phyloP scores from a whole-genome alignment of 1,140 invertebrate species.

The Tyrophagus putrescentiae region DNA sequence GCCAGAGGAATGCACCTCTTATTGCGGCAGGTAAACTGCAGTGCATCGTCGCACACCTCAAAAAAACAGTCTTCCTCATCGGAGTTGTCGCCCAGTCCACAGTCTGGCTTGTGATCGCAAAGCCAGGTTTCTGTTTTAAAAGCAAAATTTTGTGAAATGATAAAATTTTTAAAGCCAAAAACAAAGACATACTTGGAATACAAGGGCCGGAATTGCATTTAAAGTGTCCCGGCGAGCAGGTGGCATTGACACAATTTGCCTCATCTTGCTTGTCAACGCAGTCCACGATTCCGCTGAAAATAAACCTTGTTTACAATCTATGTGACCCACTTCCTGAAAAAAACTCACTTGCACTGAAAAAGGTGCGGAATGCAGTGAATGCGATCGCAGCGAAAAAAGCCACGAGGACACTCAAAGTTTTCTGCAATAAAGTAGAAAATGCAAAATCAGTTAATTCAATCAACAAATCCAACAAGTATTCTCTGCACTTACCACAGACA shows the following conservation, averaged over 20 bases:
- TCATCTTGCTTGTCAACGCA: slow-evolving; percentile 45
- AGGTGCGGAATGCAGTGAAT: slow-evolving; percentile 73
- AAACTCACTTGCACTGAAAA: slow-evolving; percentile 39
- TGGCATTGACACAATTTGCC: slow-evolving; percentile 42
- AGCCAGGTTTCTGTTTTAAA: slow-evolving; percentile 63
- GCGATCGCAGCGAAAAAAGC: slow-evolving; percentile 78
- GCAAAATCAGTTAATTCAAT: slow-evolving; percentile 30
- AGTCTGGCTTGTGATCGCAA: slow-evolving; percentile 69
- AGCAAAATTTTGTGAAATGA: slow-evolving; percentile 79
- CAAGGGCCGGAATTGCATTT: slow-evolving; percentile 81
- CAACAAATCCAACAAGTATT: slow-evolving; percentile 31
- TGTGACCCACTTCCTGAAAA: not conserved
- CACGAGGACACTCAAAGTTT: slow-evolving; percentile 68
- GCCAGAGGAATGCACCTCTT: slow-evolving; percentile 63
- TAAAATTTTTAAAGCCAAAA: slow-evolving; percentile 78
- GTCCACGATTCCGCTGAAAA: slow-evolving; percentile 63
- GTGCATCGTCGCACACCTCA: slow-evolving; percentile 50
- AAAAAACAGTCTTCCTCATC: slow-evolving; percentile 52
- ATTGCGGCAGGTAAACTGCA: slow-evolving; percentile 77
- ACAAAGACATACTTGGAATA: slow-evolving; percentile 70
- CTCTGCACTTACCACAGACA: slow-evolving; percentile 49
- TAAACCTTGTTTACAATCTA: not conserved
- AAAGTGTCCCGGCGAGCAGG: slow-evolving; percentile 72
- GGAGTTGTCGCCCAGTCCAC: slow-evolving; percentile 60
- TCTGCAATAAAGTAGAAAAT: slow-evolving; percentile 53